phyloP scores from a whole-genome alignment of 2,888 invertebrate species.

The Lutraria lutraria region DNA sequence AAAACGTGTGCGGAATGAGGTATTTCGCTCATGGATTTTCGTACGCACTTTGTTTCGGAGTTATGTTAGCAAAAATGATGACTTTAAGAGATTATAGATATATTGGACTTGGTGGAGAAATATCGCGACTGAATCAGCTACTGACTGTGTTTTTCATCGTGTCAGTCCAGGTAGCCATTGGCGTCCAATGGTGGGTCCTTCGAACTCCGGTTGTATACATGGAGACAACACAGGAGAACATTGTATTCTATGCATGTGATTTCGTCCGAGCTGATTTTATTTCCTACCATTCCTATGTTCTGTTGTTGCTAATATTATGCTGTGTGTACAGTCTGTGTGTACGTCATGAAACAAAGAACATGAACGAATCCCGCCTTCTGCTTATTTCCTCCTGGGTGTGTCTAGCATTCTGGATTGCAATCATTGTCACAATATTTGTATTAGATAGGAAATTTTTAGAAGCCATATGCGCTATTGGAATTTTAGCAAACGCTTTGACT shows the following conservation, averaged over 20 bases:
- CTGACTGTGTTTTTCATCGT: constrained; percentile 95
- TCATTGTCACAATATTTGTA: constrained; percentile 89
- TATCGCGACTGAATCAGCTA: constrained; percentile 91
- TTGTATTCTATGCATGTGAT: constrained; percentile 75
- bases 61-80: constrained; percentile 96
- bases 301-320: constrained; percentile 94
- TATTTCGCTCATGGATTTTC: constrained; percentile 86
- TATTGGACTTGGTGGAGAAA: constrained; percentile 94
- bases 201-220: constrained; percentile 73
- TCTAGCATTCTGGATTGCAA: constrained; percentile 90
- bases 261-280: constrained; percentile 86
- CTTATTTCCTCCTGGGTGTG: constrained; percentile 94
- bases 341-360: constrained; percentile 94
- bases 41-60: constrained; percentile 94
- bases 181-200: constrained; percentile 85
- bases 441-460: constrained; percentile 80
- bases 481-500: constrained; percentile 93
- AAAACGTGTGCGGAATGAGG: constrained; percentile 86
- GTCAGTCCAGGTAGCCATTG: constrained; percentile 89
- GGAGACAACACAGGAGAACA: constrained; percentile 59
- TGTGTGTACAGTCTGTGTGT: constrained; percentile 94
- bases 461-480: constrained; percentile 94
- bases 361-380: constrained; percentile 96
- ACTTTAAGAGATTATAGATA: constrained; percentile 94
- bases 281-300: constrained; percentile 93